Evolutionary conservation across 2,113 vertebrate species (phyloP).

Genomic region (Alosa alosa): DNA sequence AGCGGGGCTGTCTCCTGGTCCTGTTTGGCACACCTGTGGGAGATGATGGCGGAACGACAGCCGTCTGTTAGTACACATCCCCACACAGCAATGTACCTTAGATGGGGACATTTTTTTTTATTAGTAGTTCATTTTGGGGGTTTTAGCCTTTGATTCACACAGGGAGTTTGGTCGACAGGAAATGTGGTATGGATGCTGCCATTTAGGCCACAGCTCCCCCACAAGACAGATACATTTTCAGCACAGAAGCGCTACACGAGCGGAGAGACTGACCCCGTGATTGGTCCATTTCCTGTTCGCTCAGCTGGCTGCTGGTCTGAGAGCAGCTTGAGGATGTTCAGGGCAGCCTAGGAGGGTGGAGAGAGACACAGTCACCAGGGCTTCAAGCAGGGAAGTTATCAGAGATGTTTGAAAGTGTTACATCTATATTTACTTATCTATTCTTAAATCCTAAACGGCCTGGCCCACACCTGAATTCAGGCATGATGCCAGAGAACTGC

Average conservation of each 20-base stretch:
- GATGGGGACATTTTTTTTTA: background rate
- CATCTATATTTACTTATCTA: too few species aligned
- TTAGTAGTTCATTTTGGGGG: too few species aligned
- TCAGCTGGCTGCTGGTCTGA: constrained; percentile 92
- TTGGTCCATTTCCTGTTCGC: constrained; percentile 92
- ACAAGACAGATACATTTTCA: background rate
- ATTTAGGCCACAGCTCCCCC: too few species aligned
- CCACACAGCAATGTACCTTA: background rate
- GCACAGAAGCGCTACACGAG: background rate
- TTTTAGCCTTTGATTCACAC: too few species aligned
- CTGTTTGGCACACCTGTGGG: constrained; percentile 81
- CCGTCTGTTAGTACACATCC: too few species aligned
- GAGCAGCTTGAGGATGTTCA: constrained; percentile 96
- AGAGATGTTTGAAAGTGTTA: background rate
- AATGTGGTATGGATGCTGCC: too few species aligned
- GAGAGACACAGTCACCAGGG: background rate
- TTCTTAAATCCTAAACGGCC: too few species aligned
- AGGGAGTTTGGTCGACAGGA: too few species aligned
- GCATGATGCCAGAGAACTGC: too few species aligned
- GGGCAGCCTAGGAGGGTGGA: constrained; percentile 79
- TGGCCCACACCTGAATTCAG: too few species aligned
- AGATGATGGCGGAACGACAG: constrained; percentile 31
- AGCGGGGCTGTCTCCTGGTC: constrained; percentile 80
- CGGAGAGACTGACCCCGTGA: constrained; percentile 84
- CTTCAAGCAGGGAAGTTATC: background rate